Base-by-base conservation (phyloP, 2,797 vertebrate genomes). In the Anguilla megastoma region DNA sequence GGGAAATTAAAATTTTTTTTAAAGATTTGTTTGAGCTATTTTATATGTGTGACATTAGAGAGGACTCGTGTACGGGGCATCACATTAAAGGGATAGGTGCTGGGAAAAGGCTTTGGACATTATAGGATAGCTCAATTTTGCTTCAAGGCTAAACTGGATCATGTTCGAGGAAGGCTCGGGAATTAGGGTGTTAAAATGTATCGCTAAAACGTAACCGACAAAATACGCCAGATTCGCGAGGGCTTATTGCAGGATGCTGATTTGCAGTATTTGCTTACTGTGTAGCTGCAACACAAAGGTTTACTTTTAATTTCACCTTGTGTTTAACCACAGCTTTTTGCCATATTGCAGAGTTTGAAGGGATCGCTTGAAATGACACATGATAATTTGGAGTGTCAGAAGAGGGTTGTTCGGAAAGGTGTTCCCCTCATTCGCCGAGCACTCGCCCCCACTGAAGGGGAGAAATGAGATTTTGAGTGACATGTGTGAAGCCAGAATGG, bases 271-370 rank as follows among this genome's bases (percentile, higher is more conserved):
- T 86, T 91, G 84, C 76, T 60, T 84, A 93, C 54, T 56, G 90
- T 92, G 89, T 88, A 91, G 89, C 85, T 92, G 90, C 52, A 89
- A 88, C 90, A 89, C 76, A 92, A 89, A 74, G 83, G 79, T 85
- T 86, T 86, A 33, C 86, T 89, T 50, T 88, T 80, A 89, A 87
- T 10, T 66, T 84, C 89, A 90, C 88, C 92, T 88, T 89, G 91
- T 88, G 90, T 92, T 93, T 91, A 89, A 92, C 85, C 90, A 86
- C 89, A 91, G 91, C 92, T 79, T 16, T 41, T 90, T 91, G 92
- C 93, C 93, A 94, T 91, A 83, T 92, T 91, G 90, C 91, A 92
- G 95, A 96, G 94, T 96, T 96, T 92, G 92, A 90, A 91, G 90
- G 92, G 92, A 90, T 91, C 92, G 89, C 89, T 90, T 90, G 89